phyloP scores from a whole-genome alignment of 2,797 vertebrate species.

The Premnoplex brunnescens region DNA sequence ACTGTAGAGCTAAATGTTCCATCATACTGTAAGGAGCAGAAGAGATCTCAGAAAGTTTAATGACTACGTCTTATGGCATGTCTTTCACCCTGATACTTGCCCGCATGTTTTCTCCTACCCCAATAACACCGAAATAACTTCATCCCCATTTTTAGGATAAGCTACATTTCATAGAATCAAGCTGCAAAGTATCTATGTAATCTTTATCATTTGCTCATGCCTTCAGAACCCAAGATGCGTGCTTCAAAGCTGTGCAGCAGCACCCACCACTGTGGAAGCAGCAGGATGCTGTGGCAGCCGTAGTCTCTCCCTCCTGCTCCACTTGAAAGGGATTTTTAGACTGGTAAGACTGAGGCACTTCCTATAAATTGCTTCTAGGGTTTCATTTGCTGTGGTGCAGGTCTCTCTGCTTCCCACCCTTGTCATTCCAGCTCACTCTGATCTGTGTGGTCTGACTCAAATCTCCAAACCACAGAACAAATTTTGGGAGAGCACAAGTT shows the following conservation, averaged over 20 bases:
- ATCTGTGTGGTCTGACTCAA: slow-evolving; percentile 43
- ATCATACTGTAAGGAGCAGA: background rate
- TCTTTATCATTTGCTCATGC: background rate
- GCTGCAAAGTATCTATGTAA: background rate
- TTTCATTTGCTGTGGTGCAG: background rate
- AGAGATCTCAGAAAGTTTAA: background rate
- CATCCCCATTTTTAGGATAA: background rate
- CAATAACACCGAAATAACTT: background rate
- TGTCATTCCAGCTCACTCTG: background rate
- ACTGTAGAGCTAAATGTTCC: background rate
- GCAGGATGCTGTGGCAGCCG: background rate
- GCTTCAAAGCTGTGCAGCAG: background rate
- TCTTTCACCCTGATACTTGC: background rate
- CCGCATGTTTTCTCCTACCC: fast-evolving
- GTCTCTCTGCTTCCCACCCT: background rate
- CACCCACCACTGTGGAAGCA: background rate
- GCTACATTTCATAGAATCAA: background rate
- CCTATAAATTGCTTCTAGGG: background rate
- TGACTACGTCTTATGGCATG: background rate
- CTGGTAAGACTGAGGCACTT: background rate
- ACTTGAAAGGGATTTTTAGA: slow-evolving; percentile 14
- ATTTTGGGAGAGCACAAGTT: background rate
- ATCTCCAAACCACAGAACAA: slow-evolving; percentile 15
- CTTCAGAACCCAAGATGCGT: background rate
- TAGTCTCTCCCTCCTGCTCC: background rate